Conservation (phyloP, 2,888 invertebrate species). For the Leptopilina syphax region DNA sequence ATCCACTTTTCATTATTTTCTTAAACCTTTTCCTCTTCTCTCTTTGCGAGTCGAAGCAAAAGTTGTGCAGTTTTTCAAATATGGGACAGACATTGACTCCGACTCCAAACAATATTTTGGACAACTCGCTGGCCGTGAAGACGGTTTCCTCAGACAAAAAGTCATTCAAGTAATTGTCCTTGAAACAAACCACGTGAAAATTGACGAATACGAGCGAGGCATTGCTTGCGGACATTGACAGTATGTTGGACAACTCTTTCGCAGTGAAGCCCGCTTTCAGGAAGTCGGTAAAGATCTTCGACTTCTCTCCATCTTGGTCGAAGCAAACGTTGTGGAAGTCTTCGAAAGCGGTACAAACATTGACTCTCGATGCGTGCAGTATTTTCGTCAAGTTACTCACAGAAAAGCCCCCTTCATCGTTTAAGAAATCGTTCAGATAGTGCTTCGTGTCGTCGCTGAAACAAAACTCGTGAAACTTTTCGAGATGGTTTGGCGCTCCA, state of each 20-base stretch:
- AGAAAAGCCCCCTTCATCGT: constrained; percentile 52
- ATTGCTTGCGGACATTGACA: not conserved
- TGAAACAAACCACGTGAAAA: not conserved
- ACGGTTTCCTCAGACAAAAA: not conserved
- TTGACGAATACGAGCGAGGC: not conserved
- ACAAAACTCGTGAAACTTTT: not conserved
- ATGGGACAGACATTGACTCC: constrained; percentile 64
- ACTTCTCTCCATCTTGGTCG: constrained; percentile 65
- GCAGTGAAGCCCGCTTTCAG: constrained; percentile 42
- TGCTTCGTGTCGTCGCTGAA: not conserved
- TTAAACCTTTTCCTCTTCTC: not conserved
- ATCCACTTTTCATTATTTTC: constrained; percentile 58
- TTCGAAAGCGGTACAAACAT: constrained; percentile 66
- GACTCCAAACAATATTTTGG: constrained; percentile 64
- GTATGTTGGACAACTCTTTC: not conserved
- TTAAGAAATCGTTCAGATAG: not conserved
- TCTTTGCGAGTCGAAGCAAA: constrained; percentile 63
- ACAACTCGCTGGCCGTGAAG: constrained; percentile 59
- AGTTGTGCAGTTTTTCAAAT: constrained; percentile 66
- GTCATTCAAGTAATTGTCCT: not conserved
- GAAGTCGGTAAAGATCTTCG: constrained; percentile 64
- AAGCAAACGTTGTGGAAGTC: constrained; percentile 65
- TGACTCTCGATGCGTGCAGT: constrained; percentile 65
- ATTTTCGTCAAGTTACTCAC: constrained; percentile 62
- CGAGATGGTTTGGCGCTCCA: not conserved